Base-by-base conservation (phyloP, 1,140 invertebrate genomes). In the Pachyrhynchus sulphureomaculatus region DNA sequence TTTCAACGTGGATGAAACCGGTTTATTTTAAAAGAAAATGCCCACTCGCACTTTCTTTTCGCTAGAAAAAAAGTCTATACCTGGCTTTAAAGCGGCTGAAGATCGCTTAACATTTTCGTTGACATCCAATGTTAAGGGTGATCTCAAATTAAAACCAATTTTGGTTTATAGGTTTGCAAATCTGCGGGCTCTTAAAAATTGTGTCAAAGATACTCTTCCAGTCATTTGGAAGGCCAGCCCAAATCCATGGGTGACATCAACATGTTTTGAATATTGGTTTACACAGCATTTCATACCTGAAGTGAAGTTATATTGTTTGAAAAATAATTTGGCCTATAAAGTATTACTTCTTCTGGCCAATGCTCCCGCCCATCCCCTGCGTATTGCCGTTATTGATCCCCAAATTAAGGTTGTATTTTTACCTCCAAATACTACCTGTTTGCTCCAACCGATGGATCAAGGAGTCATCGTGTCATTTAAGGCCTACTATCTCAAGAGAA, bases 21-120 rank as follows among this genome's bases (percentile, higher is more conserved):
- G 57, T 5, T 17, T 51, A 20, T 64, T 37, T 61, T 64, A 47
- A 47, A 65, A 65, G 33, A 55, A 59, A 55, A 61, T 65, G 45
- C 77, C 78, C 48, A 66, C 63, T 52, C 64, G 70, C 57, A 78
- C 74, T 20, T 79, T 69, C 65, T 73, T 78, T 56, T 69, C 71
- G 10, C 64, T 75, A 68, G 65, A 68, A 26, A 69, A 79, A 59
- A 77, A 77, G 63, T 53, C 62, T 39, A 68, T 72, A 48, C 69
- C 71, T 20, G 78, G 78, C 36, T 76, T 74, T 70, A 80, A 79
- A 65, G 69, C 71, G 34, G 68, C 69, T 18, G 80, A 81, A 66
- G 77, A 82, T 45, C 42, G 49, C 26, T 15, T 61, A 12, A 67
- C 56, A n/a, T 21, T 62, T 24, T 33, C 65, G 26, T 13, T 67